Conservation (phyloP, 2,113 vertebrate genomes). For the Macquaria ambigua region DNA sequence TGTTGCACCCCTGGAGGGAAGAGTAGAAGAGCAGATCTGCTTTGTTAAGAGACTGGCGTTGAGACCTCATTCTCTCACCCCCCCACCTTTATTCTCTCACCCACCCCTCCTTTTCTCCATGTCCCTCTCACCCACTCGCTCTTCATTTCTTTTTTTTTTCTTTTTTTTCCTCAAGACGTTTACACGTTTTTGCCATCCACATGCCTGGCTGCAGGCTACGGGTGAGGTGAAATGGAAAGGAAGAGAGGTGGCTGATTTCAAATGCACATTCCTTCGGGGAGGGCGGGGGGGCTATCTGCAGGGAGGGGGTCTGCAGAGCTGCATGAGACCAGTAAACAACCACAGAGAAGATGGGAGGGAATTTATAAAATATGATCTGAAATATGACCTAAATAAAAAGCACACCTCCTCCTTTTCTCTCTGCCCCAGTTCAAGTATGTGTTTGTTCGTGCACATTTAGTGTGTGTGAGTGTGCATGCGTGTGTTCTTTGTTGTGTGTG, state of each 20-base stretch:
- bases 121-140: conserved; percentile 51
- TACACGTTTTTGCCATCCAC: conserved; percentile 76
- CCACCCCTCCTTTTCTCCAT: conserved; percentile 6
- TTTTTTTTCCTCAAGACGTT: conserved; percentile 59
- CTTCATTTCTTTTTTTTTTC: conserved; percentile 37
- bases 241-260: conserved; percentile 58
- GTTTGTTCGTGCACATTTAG: not conserved
- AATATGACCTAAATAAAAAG: conserved; percentile 77
- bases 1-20: conserved; percentile 62
- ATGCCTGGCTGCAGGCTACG: conserved; percentile 70
- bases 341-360: conserved; percentile 36
- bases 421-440: conserved; percentile 47
- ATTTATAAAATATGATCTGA: conserved; percentile 60
- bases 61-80: conserved; percentile 39
- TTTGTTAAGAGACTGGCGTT: conserved; percentile 63
- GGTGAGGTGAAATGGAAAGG: conserved; percentile 71
- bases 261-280: conserved; percentile 61
- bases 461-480: not conserved
- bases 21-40: conserved; percentile 65
- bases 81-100: conserved; percentile 12
- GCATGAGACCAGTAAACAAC: conserved; percentile 62
- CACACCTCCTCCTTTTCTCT: conserved; percentile 43
- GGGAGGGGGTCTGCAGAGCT: conserved; percentile 39
- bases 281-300: conserved; percentile 15
- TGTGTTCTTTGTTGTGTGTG: conserved; percentile 2